Evolutionary conservation across 1,140 invertebrate species (phyloP).

Genomic region (Euborellia annulipes): DNA sequence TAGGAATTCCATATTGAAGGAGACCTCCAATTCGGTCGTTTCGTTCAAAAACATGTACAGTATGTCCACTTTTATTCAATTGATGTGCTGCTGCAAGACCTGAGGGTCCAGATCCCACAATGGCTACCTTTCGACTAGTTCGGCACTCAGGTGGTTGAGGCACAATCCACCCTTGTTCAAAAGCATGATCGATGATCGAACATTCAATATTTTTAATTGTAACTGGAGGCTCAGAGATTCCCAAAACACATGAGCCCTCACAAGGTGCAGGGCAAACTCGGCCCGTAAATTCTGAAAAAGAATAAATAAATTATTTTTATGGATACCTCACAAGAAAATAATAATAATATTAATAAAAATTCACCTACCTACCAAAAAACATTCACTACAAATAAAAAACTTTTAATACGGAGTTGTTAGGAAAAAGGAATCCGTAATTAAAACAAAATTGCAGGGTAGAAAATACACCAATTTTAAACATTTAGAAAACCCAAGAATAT

Average conservation of each 20-base stretch:
- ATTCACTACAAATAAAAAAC: no score
- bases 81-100: slow-evolving; percentile 95
- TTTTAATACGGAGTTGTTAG: no score
- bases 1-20: slow-evolving; percentile 94
- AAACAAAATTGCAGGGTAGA: no score
- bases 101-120: slow-evolving; percentile 92
- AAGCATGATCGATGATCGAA: slow-evolving; percentile 96
- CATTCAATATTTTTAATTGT: slow-evolving; percentile 99
- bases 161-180: slow-evolving; percentile 89
- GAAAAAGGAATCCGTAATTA: no score
- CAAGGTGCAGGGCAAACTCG: slow-evolving; percentile 97
- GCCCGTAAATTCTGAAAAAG: slow-evolving; percentile 81
- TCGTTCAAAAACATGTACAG: slow-evolving; percentile 88
- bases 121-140: slow-evolving; percentile 73
- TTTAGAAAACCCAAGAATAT: no score
- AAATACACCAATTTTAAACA: no score
- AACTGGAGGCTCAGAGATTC: slow-evolving; percentile 88
- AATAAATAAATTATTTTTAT: no score
- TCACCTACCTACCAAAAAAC: no score
- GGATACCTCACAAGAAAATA: no score
- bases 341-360: no score
- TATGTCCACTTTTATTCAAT: slow-evolving; percentile 85
- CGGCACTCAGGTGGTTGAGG: slow-evolving; percentile 55
- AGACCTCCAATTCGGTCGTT: slow-evolving; percentile 91
- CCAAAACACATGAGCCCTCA: slow-evolving; percentile 94